A percentile compares a stretch with the other conserved stretches of the same genome.
Evolutionary conservation across 2,888 invertebrate species (phyloP).

Genomic region (Malthinus flaveolus): DNA sequence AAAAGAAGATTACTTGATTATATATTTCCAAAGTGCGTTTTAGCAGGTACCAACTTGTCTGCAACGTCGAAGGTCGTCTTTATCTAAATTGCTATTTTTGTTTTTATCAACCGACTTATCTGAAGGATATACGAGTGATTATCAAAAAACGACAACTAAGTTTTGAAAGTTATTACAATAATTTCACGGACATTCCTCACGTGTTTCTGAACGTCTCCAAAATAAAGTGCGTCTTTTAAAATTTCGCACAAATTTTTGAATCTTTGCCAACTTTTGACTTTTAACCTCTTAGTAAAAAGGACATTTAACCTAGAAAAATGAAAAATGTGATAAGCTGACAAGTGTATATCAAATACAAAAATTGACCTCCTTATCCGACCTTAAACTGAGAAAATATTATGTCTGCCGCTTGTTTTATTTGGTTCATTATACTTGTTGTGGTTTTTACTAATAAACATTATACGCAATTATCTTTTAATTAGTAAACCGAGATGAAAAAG

Average conservation of each 20-base stretch:
- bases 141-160: conserved; percentile 5
- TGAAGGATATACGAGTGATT: conserved; percentile 1
- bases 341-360: conserved; percentile 9
- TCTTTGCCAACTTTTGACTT: conserved; percentile 22
- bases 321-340: conserved; percentile 19
- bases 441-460: background rate
- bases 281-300: conserved; percentile 17
- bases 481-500: too few species aligned
- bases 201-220: conserved; percentile 14
- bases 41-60: conserved; percentile 24
- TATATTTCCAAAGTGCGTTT: conserved; percentile 5
- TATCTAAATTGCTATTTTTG: conserved; percentile 21
- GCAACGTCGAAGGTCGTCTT: conserved; percentile 14
- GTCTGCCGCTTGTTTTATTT: conserved; percentile 15
- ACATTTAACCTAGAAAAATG: conserved; percentile 24
- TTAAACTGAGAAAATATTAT: conserved; percentile 15
- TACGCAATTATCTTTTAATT: conserved; percentile 3
- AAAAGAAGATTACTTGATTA: too few species aligned
- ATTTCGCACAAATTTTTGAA: conserved; percentile 16
- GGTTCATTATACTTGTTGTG: conserved; percentile 1
- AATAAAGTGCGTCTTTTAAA: conserved; percentile 18
- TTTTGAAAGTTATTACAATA: conserved; percentile 6
- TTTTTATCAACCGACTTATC: conserved; percentile 15
- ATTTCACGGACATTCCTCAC: conserved; percentile 5
- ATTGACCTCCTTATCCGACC: conserved; percentile 17